Conservation (phyloP, 2,113 vertebrate species). For the Gnathonemus longibarbis region DNA sequence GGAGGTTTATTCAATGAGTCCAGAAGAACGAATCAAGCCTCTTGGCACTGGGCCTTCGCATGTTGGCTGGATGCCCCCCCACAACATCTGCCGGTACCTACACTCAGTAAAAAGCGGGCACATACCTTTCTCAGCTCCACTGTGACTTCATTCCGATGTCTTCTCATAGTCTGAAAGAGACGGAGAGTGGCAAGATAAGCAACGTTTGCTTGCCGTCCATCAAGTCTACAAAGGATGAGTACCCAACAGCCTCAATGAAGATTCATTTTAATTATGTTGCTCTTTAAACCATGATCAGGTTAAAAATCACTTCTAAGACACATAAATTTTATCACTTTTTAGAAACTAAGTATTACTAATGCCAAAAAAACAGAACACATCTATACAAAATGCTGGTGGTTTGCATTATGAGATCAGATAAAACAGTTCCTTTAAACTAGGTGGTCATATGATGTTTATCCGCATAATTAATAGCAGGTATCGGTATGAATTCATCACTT, state of each 20-base stretch:
- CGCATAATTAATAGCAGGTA: background rate
- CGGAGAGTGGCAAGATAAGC: constrained; percentile 24
- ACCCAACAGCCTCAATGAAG: background rate
- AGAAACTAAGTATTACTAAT: background rate
- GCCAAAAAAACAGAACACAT: background rate
- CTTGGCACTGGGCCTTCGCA: background rate
- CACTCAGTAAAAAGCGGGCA: background rate
- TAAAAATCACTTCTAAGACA: background rate
- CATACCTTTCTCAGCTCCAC: constrained; percentile 93
- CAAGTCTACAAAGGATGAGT: background rate
- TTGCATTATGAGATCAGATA: background rate
- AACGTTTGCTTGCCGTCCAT: background rate
- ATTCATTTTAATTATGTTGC: background rate
- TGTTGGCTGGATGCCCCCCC: background rate
- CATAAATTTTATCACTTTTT: background rate
- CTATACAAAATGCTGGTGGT: background rate
- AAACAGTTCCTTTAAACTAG: background rate
- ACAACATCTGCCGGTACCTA: background rate
- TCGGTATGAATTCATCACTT: background rate
- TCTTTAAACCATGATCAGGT: background rate
- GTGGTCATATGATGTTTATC: background rate
- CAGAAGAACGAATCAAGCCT: background rate
- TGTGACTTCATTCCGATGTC: constrained; percentile 98
- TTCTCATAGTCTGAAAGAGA: constrained; percentile 90
- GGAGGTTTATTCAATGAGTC: background rate